A percentile compares a stretch with the other conserved stretches of the same genome.
Conservation (phyloP, 2,797 vertebrate species). For the Myotis vivesi region DNA sequence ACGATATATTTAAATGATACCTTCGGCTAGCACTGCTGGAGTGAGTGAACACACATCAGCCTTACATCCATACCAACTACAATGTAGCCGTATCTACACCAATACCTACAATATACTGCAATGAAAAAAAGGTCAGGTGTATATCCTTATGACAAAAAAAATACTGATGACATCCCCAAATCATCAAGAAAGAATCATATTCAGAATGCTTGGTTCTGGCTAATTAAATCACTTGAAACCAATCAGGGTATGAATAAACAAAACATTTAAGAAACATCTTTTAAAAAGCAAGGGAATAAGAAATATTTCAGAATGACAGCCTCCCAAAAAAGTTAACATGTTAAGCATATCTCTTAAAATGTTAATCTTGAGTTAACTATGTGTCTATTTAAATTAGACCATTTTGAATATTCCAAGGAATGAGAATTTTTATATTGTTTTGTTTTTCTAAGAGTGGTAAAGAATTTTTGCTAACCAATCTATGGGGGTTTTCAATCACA, state of each 20-base stretch:
- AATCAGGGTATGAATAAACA: background rate
- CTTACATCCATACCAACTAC: background rate
- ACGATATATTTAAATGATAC: background rate
- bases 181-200: background rate
- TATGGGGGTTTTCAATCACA: constrained; percentile 13
- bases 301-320: background rate
- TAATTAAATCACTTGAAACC: background rate
- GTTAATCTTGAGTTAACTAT: constrained; percentile 24
- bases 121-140: background rate
- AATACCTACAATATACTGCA: background rate
- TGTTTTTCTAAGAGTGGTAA: background rate
- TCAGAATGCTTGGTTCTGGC: background rate
- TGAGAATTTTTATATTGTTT: constrained; percentile 1
- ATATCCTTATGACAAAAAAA: background rate
- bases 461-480: background rate
- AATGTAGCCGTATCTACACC: background rate
- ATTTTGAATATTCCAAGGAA: constrained; percentile 44
- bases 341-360: background rate
- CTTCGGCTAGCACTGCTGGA: background rate
- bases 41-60: background rate
- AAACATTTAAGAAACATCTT: constrained; percentile 43
- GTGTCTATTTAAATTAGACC: constrained; percentile 28
- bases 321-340: background rate
- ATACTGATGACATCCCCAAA: background rate
- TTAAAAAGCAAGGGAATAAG: background rate